phyloP scores from a whole-genome alignment of 2,888 invertebrate genomes.

The Xanthostigma xanthostigma region DNA sequence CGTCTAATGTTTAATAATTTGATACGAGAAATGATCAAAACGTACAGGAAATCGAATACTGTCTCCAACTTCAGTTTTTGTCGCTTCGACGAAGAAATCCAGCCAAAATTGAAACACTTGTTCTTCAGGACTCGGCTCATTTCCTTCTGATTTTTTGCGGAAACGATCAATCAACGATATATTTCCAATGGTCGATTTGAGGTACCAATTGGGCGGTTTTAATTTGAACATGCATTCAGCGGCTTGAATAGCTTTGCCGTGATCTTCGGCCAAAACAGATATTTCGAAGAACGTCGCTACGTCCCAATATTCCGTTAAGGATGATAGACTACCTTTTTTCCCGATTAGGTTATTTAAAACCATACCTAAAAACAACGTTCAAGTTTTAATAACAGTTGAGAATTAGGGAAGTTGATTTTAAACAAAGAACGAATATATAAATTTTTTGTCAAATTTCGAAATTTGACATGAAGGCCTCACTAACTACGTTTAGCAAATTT shows the following conservation, averaged over 20 bases:
- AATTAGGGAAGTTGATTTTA: no score
- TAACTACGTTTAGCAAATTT: no score
- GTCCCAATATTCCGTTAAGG: slow-evolving; percentile 95
- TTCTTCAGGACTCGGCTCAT: slow-evolving; percentile 58
- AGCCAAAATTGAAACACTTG: slow-evolving; percentile 94
- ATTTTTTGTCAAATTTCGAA: no score
- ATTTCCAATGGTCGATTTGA: slow-evolving; percentile 94
- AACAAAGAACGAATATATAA: no score
- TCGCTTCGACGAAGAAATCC: slow-evolving; percentile 95
- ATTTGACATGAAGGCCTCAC: no score
- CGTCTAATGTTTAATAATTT: no score
- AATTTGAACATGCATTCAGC: slow-evolving; percentile 87
- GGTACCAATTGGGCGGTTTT: slow-evolving; percentile 85
- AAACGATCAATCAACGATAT: slow-evolving; percentile 87
- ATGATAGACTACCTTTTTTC: slow-evolving; percentile 87
- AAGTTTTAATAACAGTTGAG: not conserved
- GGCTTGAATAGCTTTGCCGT: slow-evolving; percentile 90
- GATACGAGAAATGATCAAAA: slow-evolving; percentile 9
- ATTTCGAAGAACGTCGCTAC: slow-evolving; percentile 98
- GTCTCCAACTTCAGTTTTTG: slow-evolving; percentile 62
- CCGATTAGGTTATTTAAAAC: slow-evolving; percentile 94
- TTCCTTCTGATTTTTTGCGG: slow-evolving; percentile 64
- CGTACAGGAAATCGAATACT: slow-evolving; percentile 80
- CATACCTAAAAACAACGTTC: slow-evolving; percentile 42
- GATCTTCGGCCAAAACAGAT: slow-evolving; percentile 92